These are phyloP conservation scores for Nerophis ophidion DNA, from an alignment of 2,113 vertebrate genomes.

Conservation along the genomic window DNA sequence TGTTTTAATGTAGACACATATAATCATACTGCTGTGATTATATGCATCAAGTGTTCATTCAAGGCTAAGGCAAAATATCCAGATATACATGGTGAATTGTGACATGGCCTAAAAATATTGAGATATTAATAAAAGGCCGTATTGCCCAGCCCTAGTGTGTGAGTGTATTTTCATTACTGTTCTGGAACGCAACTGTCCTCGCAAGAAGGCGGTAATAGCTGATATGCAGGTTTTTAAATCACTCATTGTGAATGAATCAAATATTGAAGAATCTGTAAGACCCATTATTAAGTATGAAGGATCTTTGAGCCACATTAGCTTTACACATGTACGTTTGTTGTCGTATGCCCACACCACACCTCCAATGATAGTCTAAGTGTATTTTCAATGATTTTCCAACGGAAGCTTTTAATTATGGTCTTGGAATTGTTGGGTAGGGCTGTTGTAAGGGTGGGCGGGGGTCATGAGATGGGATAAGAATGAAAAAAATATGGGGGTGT, in stretches of 20 bases:
- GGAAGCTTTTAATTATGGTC: constrained; percentile 3
- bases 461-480: constrained; percentile 42
- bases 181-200: constrained; percentile 25
- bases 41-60: no score
- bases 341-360: constrained; percentile 18
- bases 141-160: no score
- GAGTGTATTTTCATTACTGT: constrained; percentile 27
- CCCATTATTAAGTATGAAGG: constrained; percentile 16
- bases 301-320: constrained; percentile 25
- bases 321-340: constrained; percentile 31
- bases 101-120: no score
- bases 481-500: constrained; percentile 69
- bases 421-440: constrained; percentile 54
- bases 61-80: no score
- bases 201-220: constrained; percentile 15
- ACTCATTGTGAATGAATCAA: constrained; percentile 32
- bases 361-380: constrained; percentile 2
- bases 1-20: no score
- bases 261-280: constrained; percentile 37
- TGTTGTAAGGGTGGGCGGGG: constrained; percentile 7
- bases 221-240: constrained; percentile 31
- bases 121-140: no score
- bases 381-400: constrained; percentile 16
- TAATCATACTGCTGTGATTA: no score
- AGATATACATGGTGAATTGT: no score